These are phyloP conservation scores for Magallana gigas DNA, from an alignment of 1,140 invertebrate genomes.

Conservation along the genomic window DNA sequence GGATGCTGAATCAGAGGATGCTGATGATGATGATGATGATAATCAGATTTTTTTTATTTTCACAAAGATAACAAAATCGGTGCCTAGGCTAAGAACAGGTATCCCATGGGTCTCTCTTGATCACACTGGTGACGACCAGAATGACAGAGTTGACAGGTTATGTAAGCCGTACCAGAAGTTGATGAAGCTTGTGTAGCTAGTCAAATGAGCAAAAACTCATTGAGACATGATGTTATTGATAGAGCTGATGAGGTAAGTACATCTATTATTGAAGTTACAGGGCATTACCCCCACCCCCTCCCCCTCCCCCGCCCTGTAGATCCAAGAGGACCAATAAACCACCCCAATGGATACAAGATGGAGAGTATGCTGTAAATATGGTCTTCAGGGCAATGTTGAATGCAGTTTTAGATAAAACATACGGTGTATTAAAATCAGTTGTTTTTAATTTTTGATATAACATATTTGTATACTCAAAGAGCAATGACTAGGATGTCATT, in stretches of 20 bases:
- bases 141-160: not conserved
- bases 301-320: not conserved
- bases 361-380: conserved; percentile 32
- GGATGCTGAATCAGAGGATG: not conserved
- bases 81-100: too few species aligned
- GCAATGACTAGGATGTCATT: conserved; percentile 16
- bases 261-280: not conserved
- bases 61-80: not conserved
- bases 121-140: not conserved
- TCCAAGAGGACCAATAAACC: not conserved
- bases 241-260: conserved; percentile 3
- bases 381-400: conserved; percentile 35
- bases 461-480: not conserved
- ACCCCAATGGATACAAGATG: conserved; percentile 33
- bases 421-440: not conserved
- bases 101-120: not conserved
- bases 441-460: not conserved
- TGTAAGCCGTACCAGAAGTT: not conserved
- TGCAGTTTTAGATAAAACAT: conserved; percentile 40
- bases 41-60: not conserved
- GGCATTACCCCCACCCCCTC: not conserved
- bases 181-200: not conserved
- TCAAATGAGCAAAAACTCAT: too few species aligned
- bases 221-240: not conserved
- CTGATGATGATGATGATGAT: not conserved